These are phyloP conservation scores for Pimephales promelas DNA, from an alignment of 2,113 vertebrate species.

Conservation along the genomic window DNA sequence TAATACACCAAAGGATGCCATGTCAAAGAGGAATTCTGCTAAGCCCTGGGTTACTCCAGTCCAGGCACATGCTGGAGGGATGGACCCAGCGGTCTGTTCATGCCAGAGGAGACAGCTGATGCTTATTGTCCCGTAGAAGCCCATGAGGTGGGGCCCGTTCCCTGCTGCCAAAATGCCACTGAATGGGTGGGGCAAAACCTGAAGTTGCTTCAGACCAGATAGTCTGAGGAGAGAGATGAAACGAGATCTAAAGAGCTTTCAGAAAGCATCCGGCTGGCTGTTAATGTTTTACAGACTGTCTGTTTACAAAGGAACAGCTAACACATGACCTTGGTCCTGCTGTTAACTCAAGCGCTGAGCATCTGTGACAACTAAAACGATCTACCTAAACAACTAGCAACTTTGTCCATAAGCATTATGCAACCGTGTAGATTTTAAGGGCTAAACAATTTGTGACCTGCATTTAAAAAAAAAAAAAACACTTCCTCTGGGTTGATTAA, in stretches of 20 bases:
- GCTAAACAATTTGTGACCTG: not conserved
- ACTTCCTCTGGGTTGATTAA: too few relatives aligned
- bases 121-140: not conserved
- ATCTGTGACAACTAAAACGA: constrained; percentile 17
- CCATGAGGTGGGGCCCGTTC: not conserved
- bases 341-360: not conserved
- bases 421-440: constrained; percentile 29
- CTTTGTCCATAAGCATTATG: constrained; percentile 22
- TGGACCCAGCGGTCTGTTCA: not conserved
- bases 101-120: constrained; percentile 43
- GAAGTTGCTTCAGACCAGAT: not conserved
- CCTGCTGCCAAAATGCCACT: constrained; percentile 13
- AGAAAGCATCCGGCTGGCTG: not conserved
- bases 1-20: not conserved
- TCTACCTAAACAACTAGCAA: constrained; percentile 29
- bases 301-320: constrained; percentile 47
- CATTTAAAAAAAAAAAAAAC: too few relatives aligned
- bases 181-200: constrained; percentile 5
- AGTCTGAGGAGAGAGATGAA: not conserved
- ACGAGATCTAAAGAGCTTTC: not conserved
- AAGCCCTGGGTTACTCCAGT: not conserved
- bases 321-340: constrained; percentile 37
- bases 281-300: constrained; percentile 48
- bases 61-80: constrained; percentile 7
- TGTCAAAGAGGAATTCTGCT: constrained; percentile 25